Evolutionary conservation across 2,888 invertebrate species (phyloP), one percentile per base, ranked within the genome.

Genomic region (Coelopa pilipes): DNA sequence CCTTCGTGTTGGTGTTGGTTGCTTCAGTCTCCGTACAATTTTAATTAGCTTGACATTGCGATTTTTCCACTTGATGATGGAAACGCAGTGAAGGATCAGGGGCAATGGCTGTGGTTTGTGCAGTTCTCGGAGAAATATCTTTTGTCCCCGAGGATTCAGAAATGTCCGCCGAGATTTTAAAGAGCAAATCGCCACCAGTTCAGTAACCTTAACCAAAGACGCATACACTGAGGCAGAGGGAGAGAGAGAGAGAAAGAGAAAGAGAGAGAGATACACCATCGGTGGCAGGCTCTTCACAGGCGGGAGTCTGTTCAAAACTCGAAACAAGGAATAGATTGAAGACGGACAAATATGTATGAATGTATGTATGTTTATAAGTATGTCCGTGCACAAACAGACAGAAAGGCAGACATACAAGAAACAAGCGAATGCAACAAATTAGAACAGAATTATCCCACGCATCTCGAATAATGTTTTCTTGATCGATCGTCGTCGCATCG

Each of bases 361-460:
- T n/a, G n/a, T n/a, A n/a, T n/a, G n/a, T n/a, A n/a, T n/a, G n/a
- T n/a, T n/a, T n/a, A 49, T 13, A 49, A 13, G 13, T 49, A 49
- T 49, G 13, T 49, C 13, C 49, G 49, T 49, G 10, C 34, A 34
- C 34, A 34, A 34, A 34, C 34, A 34, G 34, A 34, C 34, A 24
- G 13, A 7, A 63, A 57, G 59, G 7, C 69, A 57, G 47, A 69
- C 10, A 70, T 50, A 70, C 69, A 50, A 60, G 53, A 62, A 74
- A 69, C 74, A 70, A 62, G 75, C 75, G 69, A 76, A 77, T 78
- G 77, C 82, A 81, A 85, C 83, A 84, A 85, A 85, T 85, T 84
- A 84, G 84, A 84, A 85, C 84, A 84, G 82, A 85, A 84, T 84
- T 84, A 84, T 84, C 84, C 84, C 84, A 84, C 84, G 84, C 84